Percentiles rank a stretch among this genome's conserved stretches.
Evolutionary conservation across 2,113 vertebrate species (phyloP).

Genomic region (Archocentrus centrarchus): DNA sequence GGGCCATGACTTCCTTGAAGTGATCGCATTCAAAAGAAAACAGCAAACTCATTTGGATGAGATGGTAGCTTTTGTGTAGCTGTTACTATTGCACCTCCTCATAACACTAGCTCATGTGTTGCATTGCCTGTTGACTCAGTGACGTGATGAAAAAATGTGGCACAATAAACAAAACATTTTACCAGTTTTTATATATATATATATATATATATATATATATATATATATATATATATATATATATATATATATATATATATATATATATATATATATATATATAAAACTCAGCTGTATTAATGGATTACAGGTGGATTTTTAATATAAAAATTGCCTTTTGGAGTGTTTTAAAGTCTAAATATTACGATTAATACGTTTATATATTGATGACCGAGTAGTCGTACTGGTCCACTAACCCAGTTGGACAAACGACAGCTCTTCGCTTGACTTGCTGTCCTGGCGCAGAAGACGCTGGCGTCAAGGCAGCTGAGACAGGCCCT

Average conservation of each 20-base stretch:
- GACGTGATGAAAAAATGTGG: no score
- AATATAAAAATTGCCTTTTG: not conserved
- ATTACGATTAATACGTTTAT: not conserved
- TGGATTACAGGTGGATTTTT: no score
- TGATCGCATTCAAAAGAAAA: not conserved
- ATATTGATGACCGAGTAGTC: conserved; percentile 12
- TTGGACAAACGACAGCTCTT: conserved; percentile 29
- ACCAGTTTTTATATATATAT: no score
- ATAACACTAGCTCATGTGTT: not conserved
- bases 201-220: no score
- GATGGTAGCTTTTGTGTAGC: not conserved
- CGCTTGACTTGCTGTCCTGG: conserved; percentile 19
- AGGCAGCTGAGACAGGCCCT: accelerated
- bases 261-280: no score
- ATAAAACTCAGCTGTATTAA: no score
- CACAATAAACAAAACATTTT: no score
- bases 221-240: no score
- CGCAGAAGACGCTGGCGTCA: not conserved
- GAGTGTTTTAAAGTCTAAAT: accelerated
- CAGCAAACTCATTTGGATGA: not conserved
- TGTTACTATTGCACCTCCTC: not conserved
- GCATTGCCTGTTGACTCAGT: no score
- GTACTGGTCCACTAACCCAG: conserved; percentile 56
- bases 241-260: no score
- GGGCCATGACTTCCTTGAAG: not conserved